Base-by-base conservation (phyloP, 2,113 vertebrate species). In the Ctenodactylus gundi region DNA sequence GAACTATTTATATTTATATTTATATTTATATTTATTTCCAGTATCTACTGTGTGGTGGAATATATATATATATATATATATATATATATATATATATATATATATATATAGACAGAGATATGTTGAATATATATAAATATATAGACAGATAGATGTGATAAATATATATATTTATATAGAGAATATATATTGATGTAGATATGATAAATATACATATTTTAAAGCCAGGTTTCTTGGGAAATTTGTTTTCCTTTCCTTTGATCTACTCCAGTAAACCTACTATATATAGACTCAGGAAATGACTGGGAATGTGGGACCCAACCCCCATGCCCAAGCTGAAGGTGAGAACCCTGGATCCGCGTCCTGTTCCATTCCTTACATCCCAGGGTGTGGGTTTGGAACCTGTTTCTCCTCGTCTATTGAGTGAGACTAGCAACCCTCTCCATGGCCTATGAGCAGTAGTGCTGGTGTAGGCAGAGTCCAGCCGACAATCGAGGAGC, bases 371-470 rank as follows among this genome's bases (percentile, higher is more conserved):
- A 0, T 15, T n/a, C 29, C n/a, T 95, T 84, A 39, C 13, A 11
- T 64, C 75, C 53, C 14, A n/a, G n/a, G 27, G 41, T 6, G 13
- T 67, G 86, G 21, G 4, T 89, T 92, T 5, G 21, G 65, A 82
- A 91, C 55, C 94, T 80, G 82, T 90, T 90, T 89, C 75, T 90
- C 84, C 46, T 96, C 85, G 46, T 78, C 77, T 94, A 83, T 64
- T 72, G 62, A 88, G 68, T 0, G 15, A 65, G 76, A 41, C 31
- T 84, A 80, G 87, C 67, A 68, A 87, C n/a, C 39, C 60, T 57
- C n/a, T 92, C 77, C 7, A 9, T n/a, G 49, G 58, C 27, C 21
- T 90, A 57, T 34, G 65, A 90, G 84, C 77, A 88, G 46, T 41
- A 75, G 58, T 41, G 29, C 41, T 92, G 51, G 64, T 10, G 41